Evolutionary conservation across 2,888 invertebrate species (phyloP).

Genomic region (Ornithoptera alexandrae): DNA sequence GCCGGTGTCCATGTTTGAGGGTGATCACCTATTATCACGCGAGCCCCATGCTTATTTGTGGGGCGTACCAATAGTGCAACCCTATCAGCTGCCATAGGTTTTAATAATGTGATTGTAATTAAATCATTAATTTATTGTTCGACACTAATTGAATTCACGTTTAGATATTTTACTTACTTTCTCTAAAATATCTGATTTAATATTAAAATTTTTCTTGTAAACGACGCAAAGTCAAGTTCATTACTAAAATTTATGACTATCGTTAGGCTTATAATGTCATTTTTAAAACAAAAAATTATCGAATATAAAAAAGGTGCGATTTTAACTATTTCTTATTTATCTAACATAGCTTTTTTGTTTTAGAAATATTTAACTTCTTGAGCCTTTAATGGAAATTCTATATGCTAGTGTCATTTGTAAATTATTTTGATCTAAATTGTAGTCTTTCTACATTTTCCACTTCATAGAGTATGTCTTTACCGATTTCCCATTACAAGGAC

Average conservation of each 20-base stretch:
- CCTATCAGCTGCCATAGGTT: no score
- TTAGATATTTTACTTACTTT: background rate
- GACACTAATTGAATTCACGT: background rate
- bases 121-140: background rate
- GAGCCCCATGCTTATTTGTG: no score
- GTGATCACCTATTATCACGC: no score
- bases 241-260: background rate
- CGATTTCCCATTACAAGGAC: constrained; percentile 23
- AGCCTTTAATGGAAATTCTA: no score
- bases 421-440: background rate
- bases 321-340: no score
- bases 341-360: no score
- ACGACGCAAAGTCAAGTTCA: background rate
- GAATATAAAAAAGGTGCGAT: no score
- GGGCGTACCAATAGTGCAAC: no score
- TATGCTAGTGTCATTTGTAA: background rate
- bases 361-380: no score
- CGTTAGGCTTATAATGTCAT: background rate
- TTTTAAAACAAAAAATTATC: background rate
- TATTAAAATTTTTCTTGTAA: background rate
- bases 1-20: no score
- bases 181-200: background rate
- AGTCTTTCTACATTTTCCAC: background rate
- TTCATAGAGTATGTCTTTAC: background rate
- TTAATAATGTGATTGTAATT: background rate